Evolutionary conservation across 2,888 invertebrate species (phyloP), one percentile per base, ranked within the genome.

Genomic region (Thera britannica): DNA sequence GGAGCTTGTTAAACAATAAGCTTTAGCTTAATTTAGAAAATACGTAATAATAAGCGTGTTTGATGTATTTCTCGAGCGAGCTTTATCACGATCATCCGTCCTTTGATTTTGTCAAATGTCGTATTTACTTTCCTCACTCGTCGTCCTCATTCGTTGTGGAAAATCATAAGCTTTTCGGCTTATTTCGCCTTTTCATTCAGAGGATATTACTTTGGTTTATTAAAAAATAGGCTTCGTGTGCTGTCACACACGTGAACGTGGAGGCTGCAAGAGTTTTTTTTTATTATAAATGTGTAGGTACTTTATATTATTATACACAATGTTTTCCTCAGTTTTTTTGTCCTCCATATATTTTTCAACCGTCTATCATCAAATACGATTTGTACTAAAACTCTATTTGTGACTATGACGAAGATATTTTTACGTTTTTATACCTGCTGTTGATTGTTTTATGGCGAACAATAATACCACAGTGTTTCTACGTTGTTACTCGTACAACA

Each of bases 41-140:
- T 54, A 62, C 55, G 44, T 2, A 55, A 55, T 55, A 12, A 36
- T n/a, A 8, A 12, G 48, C 7, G 52, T 52, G 46, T 58, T 52
- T 61, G 9, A 58, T 58, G 54, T 48, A 55, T 56, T 60, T 44
- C 34, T 3, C 34, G 52, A 34, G 23, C 23, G n/a, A 65, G 12
- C 41, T 58, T 67, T 58, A 48, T 58, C 23, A 41, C 41, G 41
- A 48, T 67, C n/a, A 52, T 58, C 46, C 58, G 48, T 49, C 48
- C 58, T 67, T 67, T 67, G 54, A 67, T 67, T 62, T 67, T n/a
- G 7, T 48, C 34, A 58, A 58, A 58, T 35, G 11, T 7, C 55
- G 38, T 67, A 44, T 58, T 55, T 67, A 23, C 48, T 62, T 8
- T 49, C 3, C 49, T 54, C 52, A 55, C 55, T 67, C 58, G 67